Evolutionary conservation across 2,113 vertebrate genomes (phyloP).

Genomic region (Tricholaema leucomelas): DNA sequence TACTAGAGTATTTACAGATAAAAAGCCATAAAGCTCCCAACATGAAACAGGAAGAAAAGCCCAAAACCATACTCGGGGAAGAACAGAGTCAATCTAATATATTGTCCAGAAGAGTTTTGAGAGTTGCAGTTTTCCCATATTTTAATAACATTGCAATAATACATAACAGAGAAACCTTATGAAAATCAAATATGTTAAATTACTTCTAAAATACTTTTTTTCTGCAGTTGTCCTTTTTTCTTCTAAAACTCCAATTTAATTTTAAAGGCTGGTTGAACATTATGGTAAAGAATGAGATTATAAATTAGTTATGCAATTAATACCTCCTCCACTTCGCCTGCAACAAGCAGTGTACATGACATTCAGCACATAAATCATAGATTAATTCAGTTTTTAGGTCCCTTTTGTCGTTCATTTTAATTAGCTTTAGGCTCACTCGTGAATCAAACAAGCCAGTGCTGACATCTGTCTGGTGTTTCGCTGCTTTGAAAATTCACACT

Average conservation of each 20-base stretch:
- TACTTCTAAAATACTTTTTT: background rate
- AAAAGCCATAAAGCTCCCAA: background rate
- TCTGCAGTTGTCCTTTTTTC: background rate
- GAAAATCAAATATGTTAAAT: background rate
- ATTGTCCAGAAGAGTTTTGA: background rate
- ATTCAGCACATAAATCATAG: slow-evolving; percentile 54
- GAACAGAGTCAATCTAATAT: background rate
- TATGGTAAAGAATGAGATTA: slow-evolving; percentile 38
- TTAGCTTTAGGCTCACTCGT: slow-evolving; percentile 39
- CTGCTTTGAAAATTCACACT: slow-evolving; percentile 6
- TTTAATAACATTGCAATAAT: background rate
- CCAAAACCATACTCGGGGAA: background rate
- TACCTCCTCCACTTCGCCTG: slow-evolving; percentile 35
- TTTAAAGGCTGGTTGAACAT: background rate
- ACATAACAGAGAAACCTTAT: background rate
- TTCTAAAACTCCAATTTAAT: background rate
- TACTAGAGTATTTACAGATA: background rate
- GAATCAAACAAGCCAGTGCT: slow-evolving; percentile 6
- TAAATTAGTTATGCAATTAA: slow-evolving; percentile 43
- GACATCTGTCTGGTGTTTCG: background rate
- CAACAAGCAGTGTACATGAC: slow-evolving; percentile 16
- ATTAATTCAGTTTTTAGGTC: slow-evolving; percentile 54
- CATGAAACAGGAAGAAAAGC: background rate
- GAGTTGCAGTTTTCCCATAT: background rate
- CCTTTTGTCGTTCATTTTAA: slow-evolving; percentile 57